Percentiles rank a stretch among this genome's conserved stretches.
Conservation (phyloP, 2,113 vertebrate species). For the Motacilla alba region DNA sequence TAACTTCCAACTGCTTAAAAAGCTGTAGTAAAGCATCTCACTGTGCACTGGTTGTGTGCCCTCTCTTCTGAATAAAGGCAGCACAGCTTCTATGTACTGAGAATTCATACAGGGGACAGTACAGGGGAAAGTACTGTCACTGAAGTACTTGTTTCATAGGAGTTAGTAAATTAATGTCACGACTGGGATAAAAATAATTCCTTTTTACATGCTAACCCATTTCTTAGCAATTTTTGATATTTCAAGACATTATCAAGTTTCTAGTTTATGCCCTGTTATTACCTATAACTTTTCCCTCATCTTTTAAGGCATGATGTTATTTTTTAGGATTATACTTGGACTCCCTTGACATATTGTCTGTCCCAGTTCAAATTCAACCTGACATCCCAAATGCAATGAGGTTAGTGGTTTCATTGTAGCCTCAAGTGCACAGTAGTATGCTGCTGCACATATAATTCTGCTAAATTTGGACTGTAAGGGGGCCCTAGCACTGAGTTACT, state of each 20-base stretch:
- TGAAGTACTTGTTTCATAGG: not conserved
- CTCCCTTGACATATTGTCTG: not conserved
- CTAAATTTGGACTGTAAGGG: conserved; percentile 74
- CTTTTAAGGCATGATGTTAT: not conserved
- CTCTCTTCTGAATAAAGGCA: not conserved
- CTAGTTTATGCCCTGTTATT: not conserved
- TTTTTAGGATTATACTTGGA: not conserved
- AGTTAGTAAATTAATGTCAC: not conserved
- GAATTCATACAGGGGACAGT: not conserved
- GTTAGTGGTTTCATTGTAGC: conserved; percentile 44
- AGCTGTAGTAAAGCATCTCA: not conserved
- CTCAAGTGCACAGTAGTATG: conserved; percentile 50
- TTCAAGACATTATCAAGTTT: not conserved
- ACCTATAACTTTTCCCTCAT: not conserved
- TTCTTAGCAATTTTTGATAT: not conserved
- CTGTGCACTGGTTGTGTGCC: not conserved
- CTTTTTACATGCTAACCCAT: not conserved
- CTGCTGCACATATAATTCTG: conserved; percentile 59
- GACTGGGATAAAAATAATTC: not conserved
- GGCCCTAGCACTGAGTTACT: conserved; percentile 68
- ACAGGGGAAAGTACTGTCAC: not conserved
- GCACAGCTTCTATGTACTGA: not conserved
- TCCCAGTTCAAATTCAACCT: conserved; percentile 8
- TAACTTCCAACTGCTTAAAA: not conserved
- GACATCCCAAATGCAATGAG: conserved; percentile 17